phyloP scores from a whole-genome alignment of 2,888 invertebrate species.

The Archips crataeganus region DNA sequence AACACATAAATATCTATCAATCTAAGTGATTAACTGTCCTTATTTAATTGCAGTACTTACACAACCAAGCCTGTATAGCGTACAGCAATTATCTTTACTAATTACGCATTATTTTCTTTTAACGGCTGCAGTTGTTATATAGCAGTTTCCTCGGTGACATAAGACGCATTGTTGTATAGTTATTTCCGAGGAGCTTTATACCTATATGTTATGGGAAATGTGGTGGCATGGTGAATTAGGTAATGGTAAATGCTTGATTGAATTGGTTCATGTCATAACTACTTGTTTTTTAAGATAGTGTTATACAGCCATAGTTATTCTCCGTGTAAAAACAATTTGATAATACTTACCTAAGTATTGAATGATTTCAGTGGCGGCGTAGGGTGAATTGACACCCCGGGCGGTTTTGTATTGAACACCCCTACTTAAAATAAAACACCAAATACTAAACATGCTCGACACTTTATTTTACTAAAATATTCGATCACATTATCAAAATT shows the following conservation, averaged over 20 bases:
- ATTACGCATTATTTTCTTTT: slow-evolving; percentile 33
- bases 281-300: too few species aligned
- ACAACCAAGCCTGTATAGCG: background rate
- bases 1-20: background rate
- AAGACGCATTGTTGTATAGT: slow-evolving; percentile 27
- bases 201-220: slow-evolving; percentile 18
- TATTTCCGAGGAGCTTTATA: background rate
- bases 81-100: slow-evolving; percentile 30
- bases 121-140: slow-evolving; percentile 2
- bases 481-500: too few species aligned
- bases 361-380: too few species aligned
- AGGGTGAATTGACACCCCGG: too few species aligned
- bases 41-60: background rate
- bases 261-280: too few species aligned
- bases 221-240: background rate
- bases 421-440: too few species aligned
- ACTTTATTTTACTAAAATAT: too few species aligned
- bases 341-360: too few species aligned
- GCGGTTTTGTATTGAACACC: too few species aligned
- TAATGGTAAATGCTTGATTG: background rate
- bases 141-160: slow-evolving; percentile 34
- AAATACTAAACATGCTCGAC: too few species aligned
- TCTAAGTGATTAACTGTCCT: background rate
- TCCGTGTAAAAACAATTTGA: too few species aligned
- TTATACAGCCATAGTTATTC: too few species aligned